Conservation (phyloP, 2,113 vertebrate species). For the Guaruba guarouba region DNA sequence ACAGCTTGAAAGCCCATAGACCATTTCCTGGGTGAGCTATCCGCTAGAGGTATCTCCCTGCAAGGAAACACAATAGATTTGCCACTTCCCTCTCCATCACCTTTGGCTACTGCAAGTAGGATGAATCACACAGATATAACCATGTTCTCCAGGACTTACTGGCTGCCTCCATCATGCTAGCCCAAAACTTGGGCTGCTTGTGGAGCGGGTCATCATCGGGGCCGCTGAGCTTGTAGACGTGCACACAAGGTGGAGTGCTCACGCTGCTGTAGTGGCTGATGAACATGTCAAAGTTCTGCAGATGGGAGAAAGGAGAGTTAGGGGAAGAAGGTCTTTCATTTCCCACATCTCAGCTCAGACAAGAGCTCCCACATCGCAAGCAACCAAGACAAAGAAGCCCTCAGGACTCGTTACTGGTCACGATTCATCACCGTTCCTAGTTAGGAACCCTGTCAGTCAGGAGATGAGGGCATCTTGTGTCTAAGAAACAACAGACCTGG, state of each 20-base stretch:
- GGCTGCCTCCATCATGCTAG: constrained; percentile 98
- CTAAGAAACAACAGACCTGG: constrained; percentile 76
- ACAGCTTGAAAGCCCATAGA: not conserved
- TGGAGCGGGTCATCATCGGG: constrained; percentile 83
- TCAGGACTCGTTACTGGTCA: not conserved
- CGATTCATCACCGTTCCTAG: not conserved
- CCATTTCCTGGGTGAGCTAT: not conserved
- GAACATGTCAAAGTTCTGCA: constrained; percentile 95
- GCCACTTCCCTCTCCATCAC: not conserved
- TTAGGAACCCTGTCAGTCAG: not conserved
- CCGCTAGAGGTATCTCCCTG: rapidly evolving
- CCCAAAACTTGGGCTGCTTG: constrained; percentile 92
- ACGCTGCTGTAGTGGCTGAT: constrained; percentile 97
- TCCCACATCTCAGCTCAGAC: not conserved
- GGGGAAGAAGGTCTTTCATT: not conserved
- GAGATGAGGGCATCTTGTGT: not conserved
- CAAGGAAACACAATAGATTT: not conserved
- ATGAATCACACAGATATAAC: not conserved
- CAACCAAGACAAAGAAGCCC: not conserved
- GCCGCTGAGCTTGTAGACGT: constrained; percentile 90
- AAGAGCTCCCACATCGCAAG: not conserved
- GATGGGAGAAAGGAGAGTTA: not conserved
- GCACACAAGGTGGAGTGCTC: constrained; percentile 91
- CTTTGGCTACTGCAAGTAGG: rapidly evolving
- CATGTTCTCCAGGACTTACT: constrained; percentile 68